Evolutionary conservation across 2,888 invertebrate genomes (phyloP).

Genomic region (Lordiphosa fenestrarum): DNA sequence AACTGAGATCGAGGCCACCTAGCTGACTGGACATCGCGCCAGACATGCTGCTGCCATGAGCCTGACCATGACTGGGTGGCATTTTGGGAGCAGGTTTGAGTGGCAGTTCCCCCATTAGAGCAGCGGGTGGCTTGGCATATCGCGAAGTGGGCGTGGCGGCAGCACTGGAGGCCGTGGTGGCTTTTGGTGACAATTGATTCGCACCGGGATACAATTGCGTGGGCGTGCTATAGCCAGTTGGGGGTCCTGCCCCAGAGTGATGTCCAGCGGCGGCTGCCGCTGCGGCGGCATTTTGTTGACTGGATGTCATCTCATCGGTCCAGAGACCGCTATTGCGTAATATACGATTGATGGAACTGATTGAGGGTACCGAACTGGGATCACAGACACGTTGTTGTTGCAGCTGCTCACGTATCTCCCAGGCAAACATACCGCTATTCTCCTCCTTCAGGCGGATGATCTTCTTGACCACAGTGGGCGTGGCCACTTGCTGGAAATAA

Average conservation of each 20-base stretch:
- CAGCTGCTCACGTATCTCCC: slow-evolving; percentile 96
- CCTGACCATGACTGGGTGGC: slow-evolving; percentile 38
- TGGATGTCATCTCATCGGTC: slow-evolving; percentile 84
- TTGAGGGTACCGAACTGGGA: slow-evolving; percentile 94
- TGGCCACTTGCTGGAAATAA: slow-evolving; percentile 93
- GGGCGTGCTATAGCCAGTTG: slow-evolving; percentile 33
- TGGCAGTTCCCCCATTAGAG: slow-evolving; percentile 51
- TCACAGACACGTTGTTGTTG: slow-evolving; percentile 95
- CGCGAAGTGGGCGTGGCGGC: slow-evolving; percentile 32
- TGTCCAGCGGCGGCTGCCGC: slow-evolving; percentile 60
- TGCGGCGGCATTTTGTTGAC: slow-evolving; percentile 78
- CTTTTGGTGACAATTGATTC: slow-evolving; percentile 31
- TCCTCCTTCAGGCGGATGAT: slow-evolving; percentile 96
- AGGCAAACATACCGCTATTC: slow-evolving; percentile 97
- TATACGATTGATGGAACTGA: slow-evolving; percentile 96
- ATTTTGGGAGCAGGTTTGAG: slow-evolving; percentile 78
- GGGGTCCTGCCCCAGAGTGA: slow-evolving; percentile 33
- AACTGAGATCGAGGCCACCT: slow-evolving; percentile 76
- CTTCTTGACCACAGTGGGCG: slow-evolving; percentile 96
- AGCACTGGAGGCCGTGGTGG: slow-evolving; percentile 30
- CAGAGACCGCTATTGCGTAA: slow-evolving; percentile 92
- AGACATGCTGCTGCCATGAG: slow-evolving; percentile 39
- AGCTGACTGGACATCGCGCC: slow-evolving; percentile 52
- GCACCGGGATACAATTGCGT: slow-evolving; percentile 42
- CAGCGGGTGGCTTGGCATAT: slow-evolving; percentile 33